Evolutionary conservation across 2,113 vertebrate species (phyloP).

Genomic region (Mohoua ochrocephala): DNA sequence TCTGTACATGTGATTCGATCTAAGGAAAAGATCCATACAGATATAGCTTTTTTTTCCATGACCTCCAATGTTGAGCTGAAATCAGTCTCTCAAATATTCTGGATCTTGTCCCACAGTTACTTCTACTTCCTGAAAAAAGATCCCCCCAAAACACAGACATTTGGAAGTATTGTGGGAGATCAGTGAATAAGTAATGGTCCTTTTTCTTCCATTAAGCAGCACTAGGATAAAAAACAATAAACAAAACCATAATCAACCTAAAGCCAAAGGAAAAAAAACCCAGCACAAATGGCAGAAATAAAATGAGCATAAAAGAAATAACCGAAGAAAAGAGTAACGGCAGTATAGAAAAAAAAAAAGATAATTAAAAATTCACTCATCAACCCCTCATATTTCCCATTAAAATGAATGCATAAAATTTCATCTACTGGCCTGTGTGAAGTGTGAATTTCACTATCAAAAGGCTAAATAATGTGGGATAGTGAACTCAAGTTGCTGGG

Average conservation of each 20-base stretch:
- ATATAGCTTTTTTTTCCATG: background rate
- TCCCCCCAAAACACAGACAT: background rate
- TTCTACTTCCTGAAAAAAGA: background rate
- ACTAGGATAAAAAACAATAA: background rate
- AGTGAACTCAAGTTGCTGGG: background rate
- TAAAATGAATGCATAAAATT: background rate
- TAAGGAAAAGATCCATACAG: background rate
- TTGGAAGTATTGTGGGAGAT: background rate
- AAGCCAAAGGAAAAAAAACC: background rate
- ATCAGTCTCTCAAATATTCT: background rate
- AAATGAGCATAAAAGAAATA: background rate
- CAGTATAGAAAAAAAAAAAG: background rate
- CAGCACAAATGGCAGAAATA: background rate
- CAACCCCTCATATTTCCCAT: rapidly evolving
- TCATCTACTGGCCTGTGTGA: background rate
- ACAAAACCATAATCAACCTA: background rate
- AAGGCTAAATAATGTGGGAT: background rate
- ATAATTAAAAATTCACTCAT: background rate
- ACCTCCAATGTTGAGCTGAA: background rate
- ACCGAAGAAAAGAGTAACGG: background rate
- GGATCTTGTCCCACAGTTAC: background rate
- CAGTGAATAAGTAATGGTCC: background rate
- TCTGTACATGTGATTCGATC: background rate
- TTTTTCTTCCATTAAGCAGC: background rate
- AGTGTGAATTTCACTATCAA: background rate